Evolutionary conservation across 2,113 vertebrate genomes (phyloP).

Genomic region (Ornithorhynchus anatinus): DNA sequence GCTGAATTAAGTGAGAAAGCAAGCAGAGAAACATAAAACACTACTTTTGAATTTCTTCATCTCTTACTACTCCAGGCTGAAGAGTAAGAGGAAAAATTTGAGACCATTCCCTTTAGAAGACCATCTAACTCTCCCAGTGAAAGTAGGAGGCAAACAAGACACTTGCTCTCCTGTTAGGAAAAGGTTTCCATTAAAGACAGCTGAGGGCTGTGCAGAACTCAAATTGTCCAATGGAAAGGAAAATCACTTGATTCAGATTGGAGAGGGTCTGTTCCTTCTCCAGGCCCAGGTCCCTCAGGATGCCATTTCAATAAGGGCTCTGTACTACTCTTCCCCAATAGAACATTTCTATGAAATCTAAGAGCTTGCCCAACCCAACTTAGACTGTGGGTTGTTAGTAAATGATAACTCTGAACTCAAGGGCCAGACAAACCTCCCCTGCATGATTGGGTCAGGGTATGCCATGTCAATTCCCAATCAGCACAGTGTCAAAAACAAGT

Average conservation of each 20-base stretch:
- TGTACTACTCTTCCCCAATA: neutral
- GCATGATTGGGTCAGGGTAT: no score
- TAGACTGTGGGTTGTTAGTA: neutral
- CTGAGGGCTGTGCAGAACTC: neutral
- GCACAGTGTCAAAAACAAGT: no score
- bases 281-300: neutral
- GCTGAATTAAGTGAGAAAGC: neutral
- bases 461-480: no score
- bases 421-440: neutral
- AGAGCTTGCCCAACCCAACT: neutral
- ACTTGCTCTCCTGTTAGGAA: neutral
- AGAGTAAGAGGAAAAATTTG: neutral
- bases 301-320: neutral
- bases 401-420: neutral
- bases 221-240: conserved; percentile 30
- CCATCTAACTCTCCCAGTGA: neutral
- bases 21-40: neutral
- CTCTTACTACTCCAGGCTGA: neutral
- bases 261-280: neutral
- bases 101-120: neutral
- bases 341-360: neutral
- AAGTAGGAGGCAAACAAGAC: neutral
- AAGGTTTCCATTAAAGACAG: conserved; percentile 21
- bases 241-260: neutral
- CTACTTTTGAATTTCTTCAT: neutral